Evolutionary conservation across 1,140 invertebrate genomes (phyloP).

Genomic region (Drosophila nigrodunni): DNA sequence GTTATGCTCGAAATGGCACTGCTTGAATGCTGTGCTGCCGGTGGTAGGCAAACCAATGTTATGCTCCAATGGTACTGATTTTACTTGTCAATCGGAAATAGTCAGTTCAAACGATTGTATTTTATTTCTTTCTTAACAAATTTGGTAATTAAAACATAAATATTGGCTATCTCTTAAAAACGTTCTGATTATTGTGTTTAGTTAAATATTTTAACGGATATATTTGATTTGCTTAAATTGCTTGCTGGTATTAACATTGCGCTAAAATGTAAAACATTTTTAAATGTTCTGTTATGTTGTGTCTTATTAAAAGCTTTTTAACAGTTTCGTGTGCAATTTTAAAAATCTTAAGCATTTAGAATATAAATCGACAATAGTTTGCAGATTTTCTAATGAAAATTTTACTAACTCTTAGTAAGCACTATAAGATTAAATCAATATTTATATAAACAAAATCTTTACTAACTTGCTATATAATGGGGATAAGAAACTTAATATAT

Average conservation of each 20-base stretch:
- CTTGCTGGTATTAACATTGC: neutral
- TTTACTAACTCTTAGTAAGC: too few species aligned
- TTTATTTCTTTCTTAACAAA: too few species aligned
- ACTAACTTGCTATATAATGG: too few species aligned
- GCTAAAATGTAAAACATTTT: neutral
- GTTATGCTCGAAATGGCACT: slow-evolving; percentile 39
- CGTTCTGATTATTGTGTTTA: too few species aligned
- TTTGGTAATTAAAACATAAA: too few species aligned
- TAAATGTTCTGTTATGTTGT: neutral
- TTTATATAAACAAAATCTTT: too few species aligned
- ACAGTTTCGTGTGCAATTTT: slow-evolving; percentile 4
- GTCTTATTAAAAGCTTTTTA: neutral
- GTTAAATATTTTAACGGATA: neutral
- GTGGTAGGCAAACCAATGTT: neutral
- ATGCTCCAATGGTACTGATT: slow-evolving; percentile 4
- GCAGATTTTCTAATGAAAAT: too few species aligned
- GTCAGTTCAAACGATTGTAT: too few species aligned
- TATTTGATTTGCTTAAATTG: neutral
- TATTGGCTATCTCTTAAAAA: too few species aligned
- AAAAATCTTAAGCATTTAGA: neutral
- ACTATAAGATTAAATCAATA: too few species aligned
- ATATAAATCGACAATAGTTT: too few species aligned
- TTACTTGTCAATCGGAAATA: neutral
- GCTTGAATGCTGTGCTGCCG: neutral
- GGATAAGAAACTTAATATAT: too few species aligned